Evolutionary conservation across 2,888 invertebrate species (phyloP), one percentile per base, ranked within the genome.

Genomic region (Scaptomyza parva): DNA sequence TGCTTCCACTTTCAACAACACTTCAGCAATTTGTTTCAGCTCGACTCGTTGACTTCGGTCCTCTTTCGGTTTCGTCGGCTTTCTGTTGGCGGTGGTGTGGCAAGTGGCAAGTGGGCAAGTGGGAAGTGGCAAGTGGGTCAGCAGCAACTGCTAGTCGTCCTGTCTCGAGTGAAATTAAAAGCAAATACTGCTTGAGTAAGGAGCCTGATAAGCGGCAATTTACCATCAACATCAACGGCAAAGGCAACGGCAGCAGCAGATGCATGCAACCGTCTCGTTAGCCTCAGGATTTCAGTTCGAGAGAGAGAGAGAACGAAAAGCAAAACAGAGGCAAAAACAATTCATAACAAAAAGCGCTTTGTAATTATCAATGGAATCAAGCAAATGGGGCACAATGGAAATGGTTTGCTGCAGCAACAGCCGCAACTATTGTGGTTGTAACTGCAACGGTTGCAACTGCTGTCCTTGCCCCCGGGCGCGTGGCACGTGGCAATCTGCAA

Each of bases 181-280:
- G 87, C 83, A 83, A 83, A 83, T 85, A 83, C 37, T 37, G 74
- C 78, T 81, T 12, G 24, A 7, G 18, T 11, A 9, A 7, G 41
- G n/a, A 64, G 85, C 85, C 82, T 73, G 82, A 78, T 84, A 84
- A 84, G 78, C 85, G 65, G 85, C 82, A 87, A 84, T 83, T 86
- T 73, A 57, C 68, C 52, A 63, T n/a, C n/a, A n/a, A n/a, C n/a
- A n/a, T n/a, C n/a, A n/a, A n/a, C n/a, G n/a, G n/a, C n/a, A n/a
- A n/a, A n/a, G n/a, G n/a, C n/a, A n/a, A n/a, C n/a, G n/a, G 54
- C 63, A 48, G 17, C 14, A 39, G 5, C 37, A 66, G 59, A 30
- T 30, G 77, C 80, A 80, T 80, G 80, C 72, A 75, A 81, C 67
- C 18, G n/a, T 30, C 47, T 9, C 30, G 30, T 47, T 47, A 47